Evolutionary conservation across 2,888 invertebrate species (phyloP), one percentile per base, ranked within the genome.

Genomic region (Seira musarum): DNA sequence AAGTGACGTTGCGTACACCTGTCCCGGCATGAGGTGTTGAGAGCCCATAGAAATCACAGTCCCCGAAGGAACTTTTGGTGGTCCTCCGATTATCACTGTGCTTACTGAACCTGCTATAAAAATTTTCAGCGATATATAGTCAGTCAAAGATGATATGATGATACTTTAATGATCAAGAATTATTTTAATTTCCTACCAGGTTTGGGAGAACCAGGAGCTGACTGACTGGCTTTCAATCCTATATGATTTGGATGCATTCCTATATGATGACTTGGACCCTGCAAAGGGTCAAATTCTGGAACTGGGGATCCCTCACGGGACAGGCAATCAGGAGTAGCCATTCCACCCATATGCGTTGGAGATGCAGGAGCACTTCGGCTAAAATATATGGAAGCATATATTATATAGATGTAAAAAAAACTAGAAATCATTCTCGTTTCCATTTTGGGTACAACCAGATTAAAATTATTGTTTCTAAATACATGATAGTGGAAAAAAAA

Each of bases 281-380:
- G 74, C n/a, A 71, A 72, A 74, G 82, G 76, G 70, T 75, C 92
- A 88, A 89, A 91, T 88, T 95, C 94, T 83, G 95, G 95, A 85
- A 94, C 93, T 0, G 98, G 98, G 80, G 97, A 97, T 87, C 95
- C 95, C 90, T 98, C 98, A 87, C 97, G 92, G 46, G 97, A 97
- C 85, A 96, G 90, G 86, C 92, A 92, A 88, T 96, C 95, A 13
- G 96, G 95, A 82, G 95, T 96, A 89, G 95, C 93, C 86, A 95
- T 90, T 64, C 95, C 96, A 70, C 95, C 94, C 89, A 96, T 94
- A 88, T 97, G 97, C 88, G 95, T 96, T 83, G 97, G 98, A 53
- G 97, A 97, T 79, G 96, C 95, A 53, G 97, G 97, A 71, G 97
- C 97, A 89, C 96, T 96, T 90, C 97, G 96, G 89, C 19, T 88